These are phyloP conservation scores for Platorchestia sp. DNA, from an alignment of 1,140 invertebrate genomes.

Conservation along the genomic window DNA sequence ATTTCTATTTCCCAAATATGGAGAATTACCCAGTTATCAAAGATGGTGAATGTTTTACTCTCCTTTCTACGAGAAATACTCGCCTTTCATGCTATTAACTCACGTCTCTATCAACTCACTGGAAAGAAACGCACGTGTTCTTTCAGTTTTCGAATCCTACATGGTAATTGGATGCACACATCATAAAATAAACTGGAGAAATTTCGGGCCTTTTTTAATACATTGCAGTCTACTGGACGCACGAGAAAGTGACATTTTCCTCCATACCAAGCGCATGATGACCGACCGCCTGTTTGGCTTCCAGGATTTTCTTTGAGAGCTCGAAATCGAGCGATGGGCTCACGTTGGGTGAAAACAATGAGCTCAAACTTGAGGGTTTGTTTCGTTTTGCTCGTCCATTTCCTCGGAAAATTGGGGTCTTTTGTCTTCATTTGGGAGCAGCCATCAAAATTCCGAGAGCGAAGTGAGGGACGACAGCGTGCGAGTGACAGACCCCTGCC, in stretches of 20 bases:
- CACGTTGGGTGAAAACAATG: not conserved
- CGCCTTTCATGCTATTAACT: too few relatives aligned
- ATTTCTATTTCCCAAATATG: too few relatives aligned
- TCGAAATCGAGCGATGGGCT: not conserved
- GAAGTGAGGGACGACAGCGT: constrained; percentile 18
- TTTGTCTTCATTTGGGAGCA: constrained; percentile 52
- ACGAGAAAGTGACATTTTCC: not conserved
- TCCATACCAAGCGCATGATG: not conserved
- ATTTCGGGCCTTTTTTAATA: too few relatives aligned
- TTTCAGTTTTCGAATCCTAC: too few relatives aligned
- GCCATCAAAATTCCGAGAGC: constrained; percentile 51
- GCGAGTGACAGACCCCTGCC: not conserved
- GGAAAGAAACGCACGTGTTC: too few relatives aligned
- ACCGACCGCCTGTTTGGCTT: not conserved
- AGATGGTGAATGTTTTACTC: too few relatives aligned
- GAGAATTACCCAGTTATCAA: too few relatives aligned
- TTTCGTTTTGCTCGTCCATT: constrained; percentile 52
- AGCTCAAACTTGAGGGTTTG: constrained; percentile 16
- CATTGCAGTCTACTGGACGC: not conserved
- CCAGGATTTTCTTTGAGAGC: not conserved
- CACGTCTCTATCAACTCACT: too few relatives aligned
- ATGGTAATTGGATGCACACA: too few relatives aligned
- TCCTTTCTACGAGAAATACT: too few relatives aligned
- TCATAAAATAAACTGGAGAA: too few relatives aligned
- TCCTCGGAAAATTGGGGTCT: constrained; percentile 51